These are phyloP conservation scores for Actinopyga echinites DNA, from an alignment of 53 echinoderm and acorn worm species.

Conservation along the genomic window DNA sequence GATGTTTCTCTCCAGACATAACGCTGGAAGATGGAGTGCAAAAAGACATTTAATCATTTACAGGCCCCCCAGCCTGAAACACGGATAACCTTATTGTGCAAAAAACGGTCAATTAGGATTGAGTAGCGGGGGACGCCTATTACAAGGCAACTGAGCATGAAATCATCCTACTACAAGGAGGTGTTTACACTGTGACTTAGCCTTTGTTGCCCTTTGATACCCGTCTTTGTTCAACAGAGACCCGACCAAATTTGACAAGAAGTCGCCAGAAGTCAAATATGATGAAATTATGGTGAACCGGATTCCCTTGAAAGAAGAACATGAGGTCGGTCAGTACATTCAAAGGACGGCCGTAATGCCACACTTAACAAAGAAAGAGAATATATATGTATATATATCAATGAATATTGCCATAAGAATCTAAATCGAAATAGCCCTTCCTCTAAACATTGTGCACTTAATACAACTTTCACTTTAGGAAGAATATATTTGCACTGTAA, in stretches of 20 bases:
- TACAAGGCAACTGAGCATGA: constrained; percentile 5
- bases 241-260: constrained; percentile 4
- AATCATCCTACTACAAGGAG: constrained; percentile 7
- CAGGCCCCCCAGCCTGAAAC: constrained; percentile 35
- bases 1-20: too few relatives aligned
- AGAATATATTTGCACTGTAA: too few relatives aligned
- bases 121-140: background rate
- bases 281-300: background rate
- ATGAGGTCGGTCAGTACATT: too few relatives aligned
- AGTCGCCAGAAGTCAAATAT: constrained; percentile 31
- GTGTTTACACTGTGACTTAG: constrained; percentile 11
- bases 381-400: too few relatives aligned
- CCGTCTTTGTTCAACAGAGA: background rate
- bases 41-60: background rate
- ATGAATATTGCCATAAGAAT: too few relatives aligned
- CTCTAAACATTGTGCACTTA: too few relatives aligned
- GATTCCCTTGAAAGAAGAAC: too few relatives aligned
- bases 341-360: too few relatives aligned
- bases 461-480: too few relatives aligned
- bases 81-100: constrained; percentile 13
- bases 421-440: too few relatives aligned
- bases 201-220: constrained; percentile 3
- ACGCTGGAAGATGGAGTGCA: too few relatives aligned
- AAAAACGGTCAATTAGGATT: constrained; percentile 13
- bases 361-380: too few relatives aligned